phyloP scores from a whole-genome alignment of 2,113 vertebrate genomes.

The Crypturellus undulatus region DNA sequence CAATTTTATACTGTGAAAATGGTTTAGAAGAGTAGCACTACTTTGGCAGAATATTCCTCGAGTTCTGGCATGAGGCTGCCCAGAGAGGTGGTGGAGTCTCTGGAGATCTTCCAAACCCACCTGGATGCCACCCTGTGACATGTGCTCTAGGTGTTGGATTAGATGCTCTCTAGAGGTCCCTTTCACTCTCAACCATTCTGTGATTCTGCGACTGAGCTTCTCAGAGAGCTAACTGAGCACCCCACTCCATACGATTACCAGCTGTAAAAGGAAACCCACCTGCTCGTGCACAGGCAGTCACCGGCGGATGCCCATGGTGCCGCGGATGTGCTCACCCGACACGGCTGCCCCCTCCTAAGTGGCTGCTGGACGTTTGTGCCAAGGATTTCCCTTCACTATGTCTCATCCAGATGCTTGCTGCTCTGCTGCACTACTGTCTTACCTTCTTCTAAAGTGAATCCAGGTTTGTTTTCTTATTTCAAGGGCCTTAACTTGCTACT shows the following conservation, averaged over 20 bases:
- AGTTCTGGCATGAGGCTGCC: no score
- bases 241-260: not conserved
- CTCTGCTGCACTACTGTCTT: not conserved
- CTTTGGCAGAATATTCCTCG: no score
- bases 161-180: no score
- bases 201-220: no score
- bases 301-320: not conserved
- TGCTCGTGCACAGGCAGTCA: not conserved
- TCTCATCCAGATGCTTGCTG: not conserved
- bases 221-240: not conserved
- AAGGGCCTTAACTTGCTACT: conserved; percentile 1
- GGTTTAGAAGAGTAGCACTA: not conserved
- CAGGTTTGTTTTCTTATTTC: conserved; percentile 24
- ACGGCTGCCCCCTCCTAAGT: conserved; percentile 12
- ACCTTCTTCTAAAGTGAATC: not conserved
- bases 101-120: no score
- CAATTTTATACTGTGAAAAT: not conserved
- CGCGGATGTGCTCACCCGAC: not conserved
- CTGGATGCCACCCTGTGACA: no score
- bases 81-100: no score
- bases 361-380: conserved; percentile 9
- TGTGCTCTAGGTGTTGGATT: no score
- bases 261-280: conserved; percentile 33
- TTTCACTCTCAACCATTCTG: no score
- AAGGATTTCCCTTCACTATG: conserved; percentile 34